Percentiles rank a stretch among this genome's conserved stretches.
These are phyloP conservation scores for Cyclina sinensis DNA, from an alignment of 1,140 invertebrate genomes.

Conservation along the genomic window DNA sequence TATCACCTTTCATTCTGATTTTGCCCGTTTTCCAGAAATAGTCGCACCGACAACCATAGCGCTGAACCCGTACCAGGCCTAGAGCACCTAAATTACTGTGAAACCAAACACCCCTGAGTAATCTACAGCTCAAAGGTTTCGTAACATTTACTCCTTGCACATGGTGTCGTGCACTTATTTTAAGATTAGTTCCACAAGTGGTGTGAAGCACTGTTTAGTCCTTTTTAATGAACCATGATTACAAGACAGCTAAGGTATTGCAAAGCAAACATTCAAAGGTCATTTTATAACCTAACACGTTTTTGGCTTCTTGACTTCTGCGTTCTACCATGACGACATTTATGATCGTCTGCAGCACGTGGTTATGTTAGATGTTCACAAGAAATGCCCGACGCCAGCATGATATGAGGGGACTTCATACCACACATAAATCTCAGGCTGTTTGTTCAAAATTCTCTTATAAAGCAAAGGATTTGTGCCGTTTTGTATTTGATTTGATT, in stretches of 20 bases:
- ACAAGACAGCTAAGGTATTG: neutral
- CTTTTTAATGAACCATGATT: constrained; percentile 40
- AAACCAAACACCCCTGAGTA: neutral
- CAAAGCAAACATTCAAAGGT: neutral
- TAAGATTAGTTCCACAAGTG: constrained; percentile 21
- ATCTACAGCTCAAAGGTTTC: constrained; percentile 27
- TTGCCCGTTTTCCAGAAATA: constrained; percentile 40
- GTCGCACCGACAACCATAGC: constrained; percentile 3
- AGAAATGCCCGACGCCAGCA: too few species aligned
- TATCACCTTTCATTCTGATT: constrained; percentile 54
- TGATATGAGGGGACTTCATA: too few species aligned
- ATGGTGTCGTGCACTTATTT: constrained; percentile 32
- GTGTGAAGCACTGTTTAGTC: constrained; percentile 11
- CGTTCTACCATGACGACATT: constrained; percentile 36
- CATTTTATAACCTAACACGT: constrained; percentile 62
- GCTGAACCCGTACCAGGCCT: constrained; percentile 7
- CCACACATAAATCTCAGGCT: too few species aligned
- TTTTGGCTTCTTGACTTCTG: constrained; percentile 36
- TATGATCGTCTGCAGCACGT: constrained; percentile 35
- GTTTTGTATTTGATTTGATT: too few species aligned
- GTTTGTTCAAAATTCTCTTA: too few species aligned
- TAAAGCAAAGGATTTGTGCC: too few species aligned
- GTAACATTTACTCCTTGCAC: constrained; percentile 26
- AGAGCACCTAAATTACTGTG: neutral
- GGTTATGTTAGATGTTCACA: neutral